phyloP scores from a whole-genome alignment of 2,888 invertebrate genomes.

The Oligia strigilis region DNA sequence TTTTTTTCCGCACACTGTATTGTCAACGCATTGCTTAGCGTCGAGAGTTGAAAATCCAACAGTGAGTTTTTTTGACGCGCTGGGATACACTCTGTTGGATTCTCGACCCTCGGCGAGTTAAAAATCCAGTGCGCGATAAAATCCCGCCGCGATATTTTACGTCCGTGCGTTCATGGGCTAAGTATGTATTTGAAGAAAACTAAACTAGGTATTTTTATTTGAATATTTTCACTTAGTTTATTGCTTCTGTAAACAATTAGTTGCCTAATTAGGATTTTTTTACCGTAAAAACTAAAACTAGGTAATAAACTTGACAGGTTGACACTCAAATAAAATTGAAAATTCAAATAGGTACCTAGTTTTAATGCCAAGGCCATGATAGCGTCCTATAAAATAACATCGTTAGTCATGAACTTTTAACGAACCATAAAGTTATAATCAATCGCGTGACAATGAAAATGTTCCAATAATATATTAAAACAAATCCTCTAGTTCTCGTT shows the following conservation, averaged over 20 bases:
- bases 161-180: too few species aligned
- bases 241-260: conserved; percentile 3
- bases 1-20: too few species aligned
- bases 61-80: too few species aligned
- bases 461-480: conserved; percentile 11
- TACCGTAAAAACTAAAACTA: conserved; percentile 13
- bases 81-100: too few species aligned
- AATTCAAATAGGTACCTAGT: conserved; percentile 8
- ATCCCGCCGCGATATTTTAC: too few species aligned
- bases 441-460: conserved; percentile 42
- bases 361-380: conserved; percentile 45
- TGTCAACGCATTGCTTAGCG: too few species aligned
- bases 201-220: not conserved
- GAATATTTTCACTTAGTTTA: not conserved
- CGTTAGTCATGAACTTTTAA: conserved; percentile 38
- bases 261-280: conserved; percentile 25
- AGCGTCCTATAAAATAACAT: conserved; percentile 39
- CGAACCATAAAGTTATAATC: conserved; percentile 32
- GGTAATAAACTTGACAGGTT: conserved; percentile 29
- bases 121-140: too few species aligned
- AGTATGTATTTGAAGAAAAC: not conserved
- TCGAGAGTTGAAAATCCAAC: too few species aligned
- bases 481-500: not conserved
- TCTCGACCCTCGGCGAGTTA: too few species aligned
- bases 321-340: conserved; percentile 28